A percentile compares a stretch with the other conserved stretches of the same genome.
Conservation (phyloP, 2,888 invertebrate genomes). For the Brachyptera putata region DNA sequence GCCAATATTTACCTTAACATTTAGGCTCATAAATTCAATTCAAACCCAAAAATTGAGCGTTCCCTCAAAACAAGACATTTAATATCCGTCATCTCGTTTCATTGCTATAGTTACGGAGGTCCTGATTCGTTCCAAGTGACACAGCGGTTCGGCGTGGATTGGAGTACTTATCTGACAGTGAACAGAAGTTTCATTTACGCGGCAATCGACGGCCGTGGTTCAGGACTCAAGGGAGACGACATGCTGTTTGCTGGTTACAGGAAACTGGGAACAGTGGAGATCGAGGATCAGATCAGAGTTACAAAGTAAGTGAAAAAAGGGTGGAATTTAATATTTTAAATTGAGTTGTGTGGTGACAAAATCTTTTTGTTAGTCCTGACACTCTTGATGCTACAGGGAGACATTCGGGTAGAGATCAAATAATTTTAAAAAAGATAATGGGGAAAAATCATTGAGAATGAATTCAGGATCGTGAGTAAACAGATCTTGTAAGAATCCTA, state of each 20-base stretch:
- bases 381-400: not conserved
- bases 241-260: conserved; percentile 79
- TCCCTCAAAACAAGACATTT: too few species aligned
- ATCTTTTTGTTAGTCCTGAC: not conserved
- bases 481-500: too few species aligned
- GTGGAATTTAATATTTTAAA: not conserved
- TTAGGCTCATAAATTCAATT: too few species aligned
- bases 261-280: conserved; percentile 82
- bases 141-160: conserved; percentile 76
- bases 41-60: too few species aligned
- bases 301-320: conserved; percentile 54
- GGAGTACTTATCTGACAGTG: conserved; percentile 83
- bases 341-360: not conserved
- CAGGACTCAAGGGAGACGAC: conserved; percentile 78
- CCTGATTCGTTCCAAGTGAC: conserved; percentile 84
- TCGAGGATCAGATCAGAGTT: conserved; percentile 85
- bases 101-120: conserved; percentile 84
- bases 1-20: too few species aligned
- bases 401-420: too few species aligned
- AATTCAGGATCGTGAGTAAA: too few species aligned
- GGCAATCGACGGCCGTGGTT: conserved; percentile 86
- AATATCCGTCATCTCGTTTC: too few species aligned
- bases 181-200: conserved; percentile 83
- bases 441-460: too few species aligned
- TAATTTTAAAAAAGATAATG: too few species aligned